phyloP scores from a whole-genome alignment of 2,888 invertebrate genomes.

The Athetis lepigone region DNA sequence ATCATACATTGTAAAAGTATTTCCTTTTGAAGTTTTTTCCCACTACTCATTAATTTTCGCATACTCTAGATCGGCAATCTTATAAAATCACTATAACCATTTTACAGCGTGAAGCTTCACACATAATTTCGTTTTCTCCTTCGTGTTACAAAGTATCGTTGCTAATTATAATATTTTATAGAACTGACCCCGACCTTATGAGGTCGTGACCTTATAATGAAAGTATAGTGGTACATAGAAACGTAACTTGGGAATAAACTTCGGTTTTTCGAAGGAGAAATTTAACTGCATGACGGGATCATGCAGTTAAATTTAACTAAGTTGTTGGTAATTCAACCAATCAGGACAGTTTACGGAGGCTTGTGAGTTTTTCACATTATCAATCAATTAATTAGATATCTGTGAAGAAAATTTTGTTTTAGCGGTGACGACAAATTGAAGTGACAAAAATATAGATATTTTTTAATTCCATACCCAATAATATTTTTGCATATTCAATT shows the following conservation, averaged over 20 bases:
- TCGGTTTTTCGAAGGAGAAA: neutral
- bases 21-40: neutral
- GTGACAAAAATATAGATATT: no score
- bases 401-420: no score
- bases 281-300: no score
- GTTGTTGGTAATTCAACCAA: no score
- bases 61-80: neutral
- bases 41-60: slow-evolving; percentile 15
- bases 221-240: slow-evolving; percentile 18
- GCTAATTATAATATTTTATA: slow-evolving; percentile 16
- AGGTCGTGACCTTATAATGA: slow-evolving; percentile 29
- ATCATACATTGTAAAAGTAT: no score
- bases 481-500: no score
- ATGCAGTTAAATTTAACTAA: no score
- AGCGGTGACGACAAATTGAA: no score
- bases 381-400: no score
- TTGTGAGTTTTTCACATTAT: no score
- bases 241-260: neutral
- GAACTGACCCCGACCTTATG: slow-evolving; percentile 7
- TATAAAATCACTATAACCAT: slow-evolving; percentile 23
- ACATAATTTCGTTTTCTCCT: slow-evolving; percentile 34
- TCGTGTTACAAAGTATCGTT: slow-evolving; percentile 33
- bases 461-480: no score
- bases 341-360: no score
- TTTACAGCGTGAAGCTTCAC: slow-evolving; percentile 27